A percentile compares a stretch with the other conserved stretches of the same genome.
phyloP scores from a whole-genome alignment of 2,797 vertebrate species.

The Melanotaenia boesemani region DNA sequence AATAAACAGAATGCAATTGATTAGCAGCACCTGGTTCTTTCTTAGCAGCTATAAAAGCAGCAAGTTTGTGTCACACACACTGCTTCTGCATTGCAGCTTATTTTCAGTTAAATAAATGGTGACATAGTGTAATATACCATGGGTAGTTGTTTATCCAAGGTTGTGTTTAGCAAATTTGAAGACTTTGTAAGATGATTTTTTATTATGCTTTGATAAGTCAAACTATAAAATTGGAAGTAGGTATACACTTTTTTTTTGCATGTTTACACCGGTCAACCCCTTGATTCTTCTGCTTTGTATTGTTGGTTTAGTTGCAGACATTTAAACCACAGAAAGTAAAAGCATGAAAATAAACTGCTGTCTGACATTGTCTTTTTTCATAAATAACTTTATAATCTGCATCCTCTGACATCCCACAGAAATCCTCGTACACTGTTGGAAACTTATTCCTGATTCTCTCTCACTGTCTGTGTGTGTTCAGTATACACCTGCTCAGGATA shows the following conservation, averaged over 20 bases:
- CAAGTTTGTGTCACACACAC: too few relatives aligned
- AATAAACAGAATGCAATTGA: too few relatives aligned
- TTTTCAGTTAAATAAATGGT: background rate
- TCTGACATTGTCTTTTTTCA: constrained; percentile 46
- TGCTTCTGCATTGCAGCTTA: too few relatives aligned
- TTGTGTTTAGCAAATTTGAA: background rate
- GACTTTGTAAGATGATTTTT: background rate
- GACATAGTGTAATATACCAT: background rate
- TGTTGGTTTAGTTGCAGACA: constrained; percentile 13
- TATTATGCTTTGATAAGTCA: background rate
- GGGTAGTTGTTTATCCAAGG: background rate
- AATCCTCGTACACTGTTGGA: background rate
- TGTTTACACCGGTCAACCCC: background rate
- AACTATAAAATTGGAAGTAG: background rate
- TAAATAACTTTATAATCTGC: constrained; percentile 36
- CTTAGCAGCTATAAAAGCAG: too few relatives aligned
- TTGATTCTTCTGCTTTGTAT: constrained; percentile 10
- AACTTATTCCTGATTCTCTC: constrained; percentile 40
- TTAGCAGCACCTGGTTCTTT: too few relatives aligned
- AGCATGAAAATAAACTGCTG: constrained; percentile 23
- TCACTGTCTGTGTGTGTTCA: constrained; percentile 29
- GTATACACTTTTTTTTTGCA: background rate
- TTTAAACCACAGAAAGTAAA: constrained; percentile 42
- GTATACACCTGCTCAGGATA: constrained; percentile 31
- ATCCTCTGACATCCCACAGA: background rate